These are phyloP conservation scores for Aurelia sp. DNA, from an alignment of 30 jellyfish, hydroid and myxozoan genomes.

Conservation along the genomic window DNA sequence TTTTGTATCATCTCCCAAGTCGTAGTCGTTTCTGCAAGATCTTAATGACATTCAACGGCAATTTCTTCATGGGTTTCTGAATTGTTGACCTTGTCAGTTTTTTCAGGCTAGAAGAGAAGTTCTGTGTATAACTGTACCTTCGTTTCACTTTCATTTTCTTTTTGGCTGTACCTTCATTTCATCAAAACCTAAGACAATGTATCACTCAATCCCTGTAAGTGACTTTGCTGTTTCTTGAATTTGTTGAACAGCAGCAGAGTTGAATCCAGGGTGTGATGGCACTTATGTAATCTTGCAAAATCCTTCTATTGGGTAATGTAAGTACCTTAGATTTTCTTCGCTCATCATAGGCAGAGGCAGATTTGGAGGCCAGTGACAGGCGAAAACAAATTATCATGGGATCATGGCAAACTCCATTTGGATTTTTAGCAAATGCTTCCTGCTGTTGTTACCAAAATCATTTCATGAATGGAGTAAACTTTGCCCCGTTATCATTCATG, in stretches of 20 bases:
- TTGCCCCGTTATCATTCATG: constrained; percentile 15
- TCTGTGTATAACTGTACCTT: too few relatives aligned
- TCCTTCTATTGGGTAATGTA: constrained; percentile 38
- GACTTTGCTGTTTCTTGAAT: constrained; percentile 10
- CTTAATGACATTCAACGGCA: too few relatives aligned
- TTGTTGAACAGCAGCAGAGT: constrained; percentile 26
- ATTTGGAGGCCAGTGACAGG: constrained; percentile 56
- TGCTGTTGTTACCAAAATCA: constrained; percentile 47
- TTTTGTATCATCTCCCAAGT: too few relatives aligned
- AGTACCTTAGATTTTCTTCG: constrained; percentile 19
- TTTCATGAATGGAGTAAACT: constrained; percentile 59
- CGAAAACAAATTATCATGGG: constrained; percentile 56
- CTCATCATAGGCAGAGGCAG: constrained; percentile 65
- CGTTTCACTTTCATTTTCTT: too few relatives aligned
- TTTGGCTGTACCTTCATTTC: constrained; percentile 56
- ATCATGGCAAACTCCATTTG: not conserved
- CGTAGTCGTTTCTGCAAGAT: too few relatives aligned
- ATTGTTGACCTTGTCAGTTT: too few relatives aligned
- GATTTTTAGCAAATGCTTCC: not conserved
- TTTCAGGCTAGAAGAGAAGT: too few relatives aligned
- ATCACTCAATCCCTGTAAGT: constrained; percentile 32
- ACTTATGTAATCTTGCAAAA: constrained; percentile 1
- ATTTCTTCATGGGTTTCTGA: too few relatives aligned
- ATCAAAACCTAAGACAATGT: constrained; percentile 46
- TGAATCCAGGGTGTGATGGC: constrained; percentile 67